These are phyloP conservation scores for Aphaenogaster ashmeadi DNA, from an alignment of 1,140 invertebrate species.

Conservation along the genomic window DNA sequence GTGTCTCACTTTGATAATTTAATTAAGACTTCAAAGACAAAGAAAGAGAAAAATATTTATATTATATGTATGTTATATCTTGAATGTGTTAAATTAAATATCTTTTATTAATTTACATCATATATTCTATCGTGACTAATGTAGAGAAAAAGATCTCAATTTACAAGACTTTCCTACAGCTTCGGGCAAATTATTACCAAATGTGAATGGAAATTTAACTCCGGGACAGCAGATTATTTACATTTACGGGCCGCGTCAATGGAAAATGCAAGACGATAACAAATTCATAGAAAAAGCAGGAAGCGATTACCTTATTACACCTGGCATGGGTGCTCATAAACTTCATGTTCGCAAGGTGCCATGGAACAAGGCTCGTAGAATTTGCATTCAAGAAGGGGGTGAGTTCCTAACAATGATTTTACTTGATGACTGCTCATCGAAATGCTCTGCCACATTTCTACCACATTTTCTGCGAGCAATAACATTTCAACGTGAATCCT, in stretches of 20 bases:
- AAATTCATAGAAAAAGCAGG: constrained; percentile 21
- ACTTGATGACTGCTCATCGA: background rate
- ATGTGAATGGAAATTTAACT: background rate
- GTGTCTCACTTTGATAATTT: background rate
- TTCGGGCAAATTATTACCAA: background rate
- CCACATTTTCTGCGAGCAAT: background rate
- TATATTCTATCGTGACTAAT: background rate
- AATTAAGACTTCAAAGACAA: background rate
- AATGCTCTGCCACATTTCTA: background rate
- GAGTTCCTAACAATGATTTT: background rate
- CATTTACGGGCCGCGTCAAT: constrained; percentile 1
- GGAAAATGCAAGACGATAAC: background rate
- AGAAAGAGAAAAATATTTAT: constrained; percentile 1
- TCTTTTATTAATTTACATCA: background rate
- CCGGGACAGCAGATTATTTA: constrained; percentile 29
- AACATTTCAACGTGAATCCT: background rate
- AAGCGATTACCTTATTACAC: constrained; percentile 46
- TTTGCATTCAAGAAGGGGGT: constrained; percentile 59
- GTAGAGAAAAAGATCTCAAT: background rate
- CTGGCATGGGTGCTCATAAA: constrained; percentile 61
- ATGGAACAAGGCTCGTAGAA: constrained; percentile 57
- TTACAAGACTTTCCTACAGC: background rate
- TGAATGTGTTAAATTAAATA: constrained; percentile 8
- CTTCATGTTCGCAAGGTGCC: constrained; percentile 36
- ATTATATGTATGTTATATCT: background rate